Evolutionary conservation across 2,113 vertebrate genomes (phyloP).

Genomic region (Nanorana parkeri): DNA sequence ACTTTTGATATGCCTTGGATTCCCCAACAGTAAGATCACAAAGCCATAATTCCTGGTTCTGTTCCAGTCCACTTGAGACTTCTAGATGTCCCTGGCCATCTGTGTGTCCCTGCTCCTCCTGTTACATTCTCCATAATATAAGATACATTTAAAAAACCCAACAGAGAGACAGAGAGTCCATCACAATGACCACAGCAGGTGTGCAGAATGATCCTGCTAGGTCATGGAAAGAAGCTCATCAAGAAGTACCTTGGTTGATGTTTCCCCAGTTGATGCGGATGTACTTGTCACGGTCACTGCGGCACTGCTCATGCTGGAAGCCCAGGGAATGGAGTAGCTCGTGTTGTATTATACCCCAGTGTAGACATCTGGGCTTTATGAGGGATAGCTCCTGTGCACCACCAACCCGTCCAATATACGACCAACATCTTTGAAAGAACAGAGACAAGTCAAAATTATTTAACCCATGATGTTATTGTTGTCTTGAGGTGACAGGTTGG

Average conservation of each 20-base stretch:
- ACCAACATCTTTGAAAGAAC: constrained; percentile 45
- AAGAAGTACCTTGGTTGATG: constrained; percentile 72
- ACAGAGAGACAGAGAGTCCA: not conserved
- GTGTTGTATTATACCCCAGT: constrained; percentile 69
- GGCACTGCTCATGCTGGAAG: constrained; percentile 76
- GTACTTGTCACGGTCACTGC: constrained; percentile 70
- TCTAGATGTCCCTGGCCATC: no score
- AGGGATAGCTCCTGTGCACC: constrained; percentile 64
- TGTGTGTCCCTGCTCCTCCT: no score
- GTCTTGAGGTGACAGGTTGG: no score
- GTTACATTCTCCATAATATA: no score
- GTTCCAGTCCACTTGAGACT: no score
- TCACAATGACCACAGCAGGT: not conserved
- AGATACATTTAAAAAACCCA: no score
- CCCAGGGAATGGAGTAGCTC: constrained; percentile 71
- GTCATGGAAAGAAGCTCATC: not conserved
- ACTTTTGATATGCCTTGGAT: no score
- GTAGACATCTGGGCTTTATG: constrained; percentile 68
- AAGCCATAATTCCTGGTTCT: no score
- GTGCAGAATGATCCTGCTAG: not conserved
- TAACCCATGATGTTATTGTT: no score
- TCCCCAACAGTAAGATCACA: no score
- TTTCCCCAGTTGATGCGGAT: constrained; percentile 72
- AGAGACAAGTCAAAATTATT: not conserved
- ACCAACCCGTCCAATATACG: constrained; percentile 43